Conservation (phyloP, 2,888 invertebrate genomes). For the Girardia tigrina region DNA sequence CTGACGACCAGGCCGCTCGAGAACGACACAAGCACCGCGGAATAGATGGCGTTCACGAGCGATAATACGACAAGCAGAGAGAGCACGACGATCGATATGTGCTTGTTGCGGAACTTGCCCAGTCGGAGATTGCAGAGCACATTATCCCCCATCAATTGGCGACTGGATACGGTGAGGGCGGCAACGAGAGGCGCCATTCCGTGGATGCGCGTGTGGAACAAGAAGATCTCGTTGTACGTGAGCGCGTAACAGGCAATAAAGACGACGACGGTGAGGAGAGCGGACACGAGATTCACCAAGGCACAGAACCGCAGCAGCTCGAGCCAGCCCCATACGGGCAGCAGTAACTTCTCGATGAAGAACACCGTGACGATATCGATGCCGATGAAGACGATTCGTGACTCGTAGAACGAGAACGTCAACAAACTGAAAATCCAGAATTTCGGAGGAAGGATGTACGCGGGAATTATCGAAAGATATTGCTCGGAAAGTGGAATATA, state of each 20-base stretch:
- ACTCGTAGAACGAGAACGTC: slow-evolving; percentile 29
- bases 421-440: slow-evolving; percentile 32
- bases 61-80: neutral
- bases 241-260: slow-evolving; percentile 15
- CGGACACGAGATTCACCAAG: slow-evolving; percentile 28
- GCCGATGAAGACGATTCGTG: neutral
- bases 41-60: neutral
- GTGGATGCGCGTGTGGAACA: slow-evolving; percentile 30
- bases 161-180: slow-evolving; percentile 28
- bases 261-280: neutral
- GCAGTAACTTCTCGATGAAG: slow-evolving; percentile 28
- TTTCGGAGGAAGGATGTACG: slow-evolving; percentile 33
- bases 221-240: slow-evolving; percentile 18
- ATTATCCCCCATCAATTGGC: slow-evolving; percentile 33
- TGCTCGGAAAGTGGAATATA: neutral
- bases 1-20: slow-evolving; percentile 29
- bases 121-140: slow-evolving; percentile 26
- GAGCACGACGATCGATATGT: slow-evolving; percentile 16
- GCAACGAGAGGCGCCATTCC: slow-evolving; percentile 30
- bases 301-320: slow-evolving; percentile 31
- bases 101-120: slow-evolving; percentile 33
- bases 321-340: slow-evolving; percentile 32
- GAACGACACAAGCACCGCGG: slow-evolving; percentile 14
- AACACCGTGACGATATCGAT: slow-evolving; percentile 31
- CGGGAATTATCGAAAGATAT: slow-evolving; percentile 30